phyloP scores from a whole-genome alignment of 64 coral and sea anemone species.

The Hydrozoanthus tunicans region DNA sequence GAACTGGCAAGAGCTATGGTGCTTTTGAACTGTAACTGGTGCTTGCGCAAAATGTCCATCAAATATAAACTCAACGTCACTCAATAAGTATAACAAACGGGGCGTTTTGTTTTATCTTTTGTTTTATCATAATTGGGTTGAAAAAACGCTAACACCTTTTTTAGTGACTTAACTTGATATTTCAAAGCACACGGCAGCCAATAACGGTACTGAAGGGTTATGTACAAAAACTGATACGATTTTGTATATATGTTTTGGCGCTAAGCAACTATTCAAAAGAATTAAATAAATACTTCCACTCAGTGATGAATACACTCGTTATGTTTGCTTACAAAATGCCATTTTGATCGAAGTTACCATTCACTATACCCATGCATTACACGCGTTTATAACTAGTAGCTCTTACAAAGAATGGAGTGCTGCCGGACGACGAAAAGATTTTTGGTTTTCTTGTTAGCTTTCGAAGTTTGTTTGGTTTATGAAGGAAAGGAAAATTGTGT shows the following conservation, averaged over 20 bases:
- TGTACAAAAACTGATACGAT: constrained; percentile 31
- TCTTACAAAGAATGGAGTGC: not conserved
- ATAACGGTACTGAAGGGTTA: not conserved
- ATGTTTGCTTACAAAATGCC: not conserved
- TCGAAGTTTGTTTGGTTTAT: too few relatives aligned
- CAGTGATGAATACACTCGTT: not conserved
- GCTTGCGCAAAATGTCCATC: too few relatives aligned
- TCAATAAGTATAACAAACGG: too few relatives aligned
- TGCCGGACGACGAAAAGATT: not conserved
- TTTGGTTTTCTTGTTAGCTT: too few relatives aligned
- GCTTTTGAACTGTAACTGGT: too few relatives aligned
- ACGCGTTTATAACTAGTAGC: too few relatives aligned
- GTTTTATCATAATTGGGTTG: too few relatives aligned
- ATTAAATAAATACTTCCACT: constrained; percentile 22
- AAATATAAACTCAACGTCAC: too few relatives aligned
- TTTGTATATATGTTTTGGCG: not conserved
- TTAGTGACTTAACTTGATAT: constrained; percentile 13
- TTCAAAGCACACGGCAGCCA: not conserved
- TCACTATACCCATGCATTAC: too few relatives aligned
- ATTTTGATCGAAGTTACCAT: not conserved
- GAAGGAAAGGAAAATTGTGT: too few relatives aligned
- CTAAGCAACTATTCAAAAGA: constrained; percentile 44
- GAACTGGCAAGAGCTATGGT: too few relatives aligned
- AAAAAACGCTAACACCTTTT: not conserved
- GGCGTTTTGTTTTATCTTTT: too few relatives aligned